A percentile compares a stretch with the other conserved stretches of the same genome.
Evolutionary conservation across 2,797 vertebrate species (phyloP).

Genomic region (Lates japonicus): DNA sequence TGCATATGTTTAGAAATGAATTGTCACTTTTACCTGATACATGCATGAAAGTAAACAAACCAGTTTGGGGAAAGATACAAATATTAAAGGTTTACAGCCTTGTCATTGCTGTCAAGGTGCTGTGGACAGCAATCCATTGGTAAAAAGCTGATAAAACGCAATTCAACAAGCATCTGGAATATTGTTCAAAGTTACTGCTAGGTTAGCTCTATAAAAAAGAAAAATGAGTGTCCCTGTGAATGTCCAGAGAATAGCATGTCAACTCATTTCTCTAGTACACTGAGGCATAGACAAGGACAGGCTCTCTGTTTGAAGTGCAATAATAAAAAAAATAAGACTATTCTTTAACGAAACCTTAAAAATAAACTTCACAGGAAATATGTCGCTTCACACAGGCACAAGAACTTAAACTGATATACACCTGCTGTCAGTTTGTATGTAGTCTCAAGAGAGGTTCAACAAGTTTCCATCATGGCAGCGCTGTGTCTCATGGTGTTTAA

Average conservation of each 20-base stretch:
- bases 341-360: conserved; percentile 41
- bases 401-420: conserved; percentile 22
- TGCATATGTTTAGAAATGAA: neutral
- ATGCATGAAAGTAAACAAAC: conserved; percentile 1
- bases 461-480: conserved; percentile 44
- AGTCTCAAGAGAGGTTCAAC: conserved; percentile 19
- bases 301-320: conserved; percentile 53
- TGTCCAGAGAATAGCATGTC: conserved; percentile 71
- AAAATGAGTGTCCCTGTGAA: conserved; percentile 72
- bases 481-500: conserved; percentile 33
- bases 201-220: conserved; percentile 78
- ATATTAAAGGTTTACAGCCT: conserved; percentile 1
- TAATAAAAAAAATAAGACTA: conserved; percentile 21
- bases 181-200: conserved; percentile 64
- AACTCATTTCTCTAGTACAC: conserved; percentile 56
- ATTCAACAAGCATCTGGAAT: conserved; percentile 79
- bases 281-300: conserved; percentile 49
- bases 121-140: conserved; percentile 10
- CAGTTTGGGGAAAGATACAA: neutral
- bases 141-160: conserved; percentile 45
- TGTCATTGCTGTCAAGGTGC: conserved; percentile 1
- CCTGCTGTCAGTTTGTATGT: conserved; percentile 23
- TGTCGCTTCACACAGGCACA: conserved; percentile 17
- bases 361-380: conserved; percentile 17
- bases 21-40: neutral